Evolutionary conservation across 2,113 vertebrate genomes (phyloP), one percentile per base, ranked within the genome.

Genomic region (Uria aalge): DNA sequence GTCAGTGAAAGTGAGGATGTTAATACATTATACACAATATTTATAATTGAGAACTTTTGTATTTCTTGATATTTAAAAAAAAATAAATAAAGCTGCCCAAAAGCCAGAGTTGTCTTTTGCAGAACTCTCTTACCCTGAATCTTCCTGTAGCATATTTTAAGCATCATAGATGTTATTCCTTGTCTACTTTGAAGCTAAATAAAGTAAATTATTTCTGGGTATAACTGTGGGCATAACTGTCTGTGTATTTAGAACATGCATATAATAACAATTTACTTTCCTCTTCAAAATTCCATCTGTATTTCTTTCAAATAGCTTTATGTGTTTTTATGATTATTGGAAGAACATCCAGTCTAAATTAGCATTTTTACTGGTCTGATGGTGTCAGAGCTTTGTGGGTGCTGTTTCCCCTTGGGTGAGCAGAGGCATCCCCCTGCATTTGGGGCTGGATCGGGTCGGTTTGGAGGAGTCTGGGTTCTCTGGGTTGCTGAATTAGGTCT

Each of bases 311-410:
- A 6, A 26, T 11, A 27, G 48, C 76, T 72, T 82, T 10, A 23
- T 0, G 0, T 43, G 14, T 8, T 41, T 41, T 73, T 40, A 5
- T 55, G 74, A 19, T 56, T 21, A 12, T 0, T 34, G 83, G 11
- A 34, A 53, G 79, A 34, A n/a, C 60, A 40, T 40, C 7, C 62
- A 13, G 41, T 18, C 15, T 48, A 41, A 78, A 11, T 22, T 18
- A 88, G 67, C 26, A 16, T 55, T 55, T 83, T 48, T 21, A 12
- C 19, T 20, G 29, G n/a, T n/a, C 15, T 66, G 59, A 12, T 0
- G 0, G 45, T 69, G 30, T 13, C 32, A 9, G 83, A 30, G 57
- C 41, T 80, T 15, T 1, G 26, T 27, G 62, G 72, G 62, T 30
- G 53, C 73, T 71, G 53, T 1, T 56, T 30, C 20, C 41, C 40